These are phyloP conservation scores for Calyptommatus sinebrachiatus DNA, from an alignment of 2,113 vertebrate genomes.

Conservation along the genomic window DNA sequence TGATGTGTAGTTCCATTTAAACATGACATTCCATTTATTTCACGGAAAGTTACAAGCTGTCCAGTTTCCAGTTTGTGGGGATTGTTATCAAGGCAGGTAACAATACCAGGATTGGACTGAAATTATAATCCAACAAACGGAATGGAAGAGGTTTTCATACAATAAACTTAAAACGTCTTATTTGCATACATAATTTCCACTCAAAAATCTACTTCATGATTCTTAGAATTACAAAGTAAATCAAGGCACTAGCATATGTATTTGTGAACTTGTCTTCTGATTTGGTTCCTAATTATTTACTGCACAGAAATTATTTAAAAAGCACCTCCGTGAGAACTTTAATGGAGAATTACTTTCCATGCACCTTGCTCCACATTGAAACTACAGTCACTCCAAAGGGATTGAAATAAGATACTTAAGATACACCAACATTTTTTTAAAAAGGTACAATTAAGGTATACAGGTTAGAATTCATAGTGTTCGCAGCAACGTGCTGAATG, in stretches of 20 bases:
- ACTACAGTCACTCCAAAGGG: no score
- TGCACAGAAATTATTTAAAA: no score
- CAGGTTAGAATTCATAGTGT: no score
- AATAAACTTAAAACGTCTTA: not conserved
- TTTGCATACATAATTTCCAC: not conserved
- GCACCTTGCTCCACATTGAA: no score
- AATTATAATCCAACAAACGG: slow-evolving; percentile 26
- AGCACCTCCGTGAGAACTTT: no score
- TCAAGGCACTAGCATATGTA: not conserved
- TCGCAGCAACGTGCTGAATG: no score
- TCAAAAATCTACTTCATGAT: not conserved
- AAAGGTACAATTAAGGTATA: no score
- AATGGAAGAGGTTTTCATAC: not conserved
- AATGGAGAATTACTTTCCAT: no score
- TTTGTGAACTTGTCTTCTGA: not conserved
- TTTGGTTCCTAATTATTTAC: no score
- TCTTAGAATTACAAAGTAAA: not conserved
- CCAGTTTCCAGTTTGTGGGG: slow-evolving; percentile 92
- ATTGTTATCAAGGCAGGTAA: slow-evolving; percentile 93
- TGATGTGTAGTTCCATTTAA: slow-evolving; percentile 83
- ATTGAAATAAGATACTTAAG: no score
- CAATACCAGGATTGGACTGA: slow-evolving; percentile 85
- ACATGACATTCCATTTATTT: slow-evolving; percentile 89
- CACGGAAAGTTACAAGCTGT: slow-evolving; percentile 88
- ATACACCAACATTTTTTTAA: no score